phyloP scores from a whole-genome alignment of 1,140 invertebrate genomes.

The Drosophila nigrodunni region DNA sequence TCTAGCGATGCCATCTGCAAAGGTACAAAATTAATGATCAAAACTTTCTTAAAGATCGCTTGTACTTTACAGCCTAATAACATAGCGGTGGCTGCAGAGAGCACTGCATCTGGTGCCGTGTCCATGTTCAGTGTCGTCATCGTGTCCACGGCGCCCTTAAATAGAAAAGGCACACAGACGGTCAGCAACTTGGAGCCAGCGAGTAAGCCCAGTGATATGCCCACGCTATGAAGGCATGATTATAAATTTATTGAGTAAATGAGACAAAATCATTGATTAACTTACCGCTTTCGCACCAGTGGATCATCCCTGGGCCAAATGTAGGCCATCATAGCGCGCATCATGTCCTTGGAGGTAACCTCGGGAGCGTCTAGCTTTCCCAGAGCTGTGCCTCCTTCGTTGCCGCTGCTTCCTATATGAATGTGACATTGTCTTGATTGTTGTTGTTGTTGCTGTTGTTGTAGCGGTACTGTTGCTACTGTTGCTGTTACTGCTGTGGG shows the following conservation, averaged over 20 bases:
- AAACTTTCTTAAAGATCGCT: background rate
- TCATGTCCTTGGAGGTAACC: constrained; percentile 92
- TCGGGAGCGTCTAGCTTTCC: constrained; percentile 86
- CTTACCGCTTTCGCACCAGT: constrained; percentile 70
- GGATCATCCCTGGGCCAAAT: constrained; percentile 95
- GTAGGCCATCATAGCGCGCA: constrained; percentile 94
- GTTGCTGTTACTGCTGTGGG: constrained; percentile 43
- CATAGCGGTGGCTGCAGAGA: constrained; percentile 91
- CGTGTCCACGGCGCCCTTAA: constrained; percentile 96
- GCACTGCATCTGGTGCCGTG: constrained; percentile 89
- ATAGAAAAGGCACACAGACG: constrained; percentile 98
- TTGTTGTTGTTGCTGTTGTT: constrained; percentile 69
- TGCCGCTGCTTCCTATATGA: constrained; percentile 92
- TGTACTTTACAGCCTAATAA: constrained; percentile 94
- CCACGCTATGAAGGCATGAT: constrained; percentile 87
- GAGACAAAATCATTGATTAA: background rate
- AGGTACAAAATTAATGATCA: background rate
- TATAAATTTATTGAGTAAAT: background rate
- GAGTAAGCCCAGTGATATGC: constrained; percentile 92
- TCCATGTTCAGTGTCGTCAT: constrained; percentile 91
- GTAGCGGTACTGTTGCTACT: constrained; percentile 40
- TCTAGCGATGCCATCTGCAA: constrained; percentile 95
- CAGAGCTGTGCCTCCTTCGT: constrained; percentile 87
- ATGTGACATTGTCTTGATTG: constrained; percentile 90
- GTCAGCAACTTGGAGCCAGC: constrained; percentile 94